Percentiles rank a stretch among this genome's conserved stretches.
Evolutionary conservation across 2,888 invertebrate species (phyloP).

Genomic region (Cephus pygmeus): DNA sequence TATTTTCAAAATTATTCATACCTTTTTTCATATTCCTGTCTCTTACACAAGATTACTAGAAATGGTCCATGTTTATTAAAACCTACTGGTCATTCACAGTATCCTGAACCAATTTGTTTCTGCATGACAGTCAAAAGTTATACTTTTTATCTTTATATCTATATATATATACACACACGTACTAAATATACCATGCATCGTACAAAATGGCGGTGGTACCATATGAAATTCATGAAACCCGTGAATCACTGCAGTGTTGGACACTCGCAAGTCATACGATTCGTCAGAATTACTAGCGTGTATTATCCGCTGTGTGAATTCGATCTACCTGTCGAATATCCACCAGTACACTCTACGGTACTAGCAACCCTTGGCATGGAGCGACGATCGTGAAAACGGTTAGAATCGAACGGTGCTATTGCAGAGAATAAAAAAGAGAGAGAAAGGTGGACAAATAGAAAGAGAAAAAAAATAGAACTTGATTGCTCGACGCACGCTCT

Average conservation of each 20-base stretch:
- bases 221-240: constrained; percentile 17
- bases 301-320: constrained; percentile 32
- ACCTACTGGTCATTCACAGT: background rate
- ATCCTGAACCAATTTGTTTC: background rate
- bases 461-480: background rate
- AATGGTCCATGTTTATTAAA: background rate
- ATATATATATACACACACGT: background rate
- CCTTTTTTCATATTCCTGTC: background rate
- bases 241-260: constrained; percentile 26
- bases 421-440: background rate
- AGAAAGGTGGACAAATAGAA: background rate
- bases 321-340: constrained; percentile 24
- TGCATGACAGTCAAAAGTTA: background rate
- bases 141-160: background rate
- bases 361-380: background rate
- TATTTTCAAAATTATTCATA: background rate
- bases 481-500: background rate
- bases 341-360: background rate
- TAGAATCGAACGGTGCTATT: background rate
- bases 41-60: background rate
- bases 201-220: background rate
- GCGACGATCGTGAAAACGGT: background rate
- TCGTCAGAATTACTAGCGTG: constrained; percentile 40
- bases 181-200: background rate
- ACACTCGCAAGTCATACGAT: constrained; percentile 20